phyloP scores from a whole-genome alignment of 2,113 vertebrate species.

The Piaya cayana region DNA sequence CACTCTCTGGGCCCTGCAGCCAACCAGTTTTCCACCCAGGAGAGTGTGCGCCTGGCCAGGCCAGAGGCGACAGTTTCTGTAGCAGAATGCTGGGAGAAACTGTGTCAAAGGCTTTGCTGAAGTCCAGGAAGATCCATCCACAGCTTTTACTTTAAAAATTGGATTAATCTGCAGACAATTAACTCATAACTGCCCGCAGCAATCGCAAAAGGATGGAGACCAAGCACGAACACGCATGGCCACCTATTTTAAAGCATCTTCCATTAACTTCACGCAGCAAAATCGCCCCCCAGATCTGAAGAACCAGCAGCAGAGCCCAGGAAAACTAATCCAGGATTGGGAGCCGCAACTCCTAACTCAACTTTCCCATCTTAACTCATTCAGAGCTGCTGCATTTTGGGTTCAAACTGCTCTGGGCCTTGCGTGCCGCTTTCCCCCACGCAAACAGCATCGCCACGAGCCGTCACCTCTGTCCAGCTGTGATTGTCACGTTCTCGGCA shows the following conservation, averaged over 20 bases:
- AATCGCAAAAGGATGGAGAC: neutral
- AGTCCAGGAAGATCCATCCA: too few relatives aligned
- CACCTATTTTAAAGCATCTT: neutral
- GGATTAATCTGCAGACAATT: neutral
- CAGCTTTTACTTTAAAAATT: neutral
- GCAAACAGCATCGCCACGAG: neutral
- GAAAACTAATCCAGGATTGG: neutral
- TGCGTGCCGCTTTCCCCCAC: neutral
- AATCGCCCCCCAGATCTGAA: neutral
- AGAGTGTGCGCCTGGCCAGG: too few relatives aligned
- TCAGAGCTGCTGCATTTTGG: neutral
- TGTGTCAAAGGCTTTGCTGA: too few relatives aligned
- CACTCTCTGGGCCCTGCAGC: too few relatives aligned
- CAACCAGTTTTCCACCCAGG: too few relatives aligned
- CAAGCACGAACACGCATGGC: neutral
- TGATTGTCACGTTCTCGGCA: slow-evolving; percentile 97
- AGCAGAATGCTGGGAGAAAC: too few relatives aligned
- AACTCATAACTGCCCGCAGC: neutral
- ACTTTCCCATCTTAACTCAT: neutral
- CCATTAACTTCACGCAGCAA: neutral
- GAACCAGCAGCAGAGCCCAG: neutral
- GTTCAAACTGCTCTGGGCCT: neutral
- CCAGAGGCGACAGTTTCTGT: too few relatives aligned
- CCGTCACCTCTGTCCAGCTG: slow-evolving; percentile 92
- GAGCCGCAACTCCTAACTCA: neutral